phyloP scores from a whole-genome alignment of 1,140 invertebrate genomes.

The Euura lappo region DNA sequence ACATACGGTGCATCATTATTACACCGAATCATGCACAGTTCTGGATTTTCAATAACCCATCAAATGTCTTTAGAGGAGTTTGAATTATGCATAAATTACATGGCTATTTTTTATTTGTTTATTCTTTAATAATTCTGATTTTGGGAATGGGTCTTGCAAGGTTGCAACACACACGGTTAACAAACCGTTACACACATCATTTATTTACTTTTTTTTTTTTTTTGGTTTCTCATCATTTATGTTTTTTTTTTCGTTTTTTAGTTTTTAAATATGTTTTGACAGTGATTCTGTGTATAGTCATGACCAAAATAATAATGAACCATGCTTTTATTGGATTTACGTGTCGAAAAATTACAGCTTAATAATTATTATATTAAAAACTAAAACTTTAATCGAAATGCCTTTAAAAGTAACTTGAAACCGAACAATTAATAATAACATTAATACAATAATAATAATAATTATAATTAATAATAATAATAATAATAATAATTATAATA shows the following conservation, averaged over 20 bases:
- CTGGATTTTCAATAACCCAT: neutral
- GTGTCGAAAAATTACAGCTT: constrained; percentile 43
- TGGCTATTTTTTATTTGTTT: too few species aligned
- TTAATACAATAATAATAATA: constrained; percentile 21
- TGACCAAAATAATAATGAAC: constrained; percentile 44
- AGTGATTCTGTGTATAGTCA: constrained; percentile 44
- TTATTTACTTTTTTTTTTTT: constrained; percentile 48
- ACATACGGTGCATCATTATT: neutral
- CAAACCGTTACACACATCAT: constrained; percentile 49
- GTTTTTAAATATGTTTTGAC: constrained; percentile 28
- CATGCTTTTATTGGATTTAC: constrained; percentile 36
- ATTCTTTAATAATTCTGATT: too few species aligned
- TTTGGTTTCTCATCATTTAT: too few species aligned
- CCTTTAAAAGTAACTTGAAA: constrained; percentile 48
- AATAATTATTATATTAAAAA: constrained; percentile 39
- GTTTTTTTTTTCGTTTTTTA: too few species aligned
- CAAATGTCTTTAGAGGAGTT: neutral
- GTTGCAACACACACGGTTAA: constrained; percentile 38
- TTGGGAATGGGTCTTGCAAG: constrained; percentile 23
- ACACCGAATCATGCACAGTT: too few species aligned
- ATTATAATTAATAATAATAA: constrained; percentile 14
- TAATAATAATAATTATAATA: constrained; percentile 15
- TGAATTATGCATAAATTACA: too few species aligned
- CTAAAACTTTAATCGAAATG: constrained; percentile 43
- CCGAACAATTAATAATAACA: constrained; percentile 41